These are phyloP conservation scores for Drosophila picticornis DNA, from an alignment of 2,888 invertebrate genomes.

Conservation along the genomic window DNA sequence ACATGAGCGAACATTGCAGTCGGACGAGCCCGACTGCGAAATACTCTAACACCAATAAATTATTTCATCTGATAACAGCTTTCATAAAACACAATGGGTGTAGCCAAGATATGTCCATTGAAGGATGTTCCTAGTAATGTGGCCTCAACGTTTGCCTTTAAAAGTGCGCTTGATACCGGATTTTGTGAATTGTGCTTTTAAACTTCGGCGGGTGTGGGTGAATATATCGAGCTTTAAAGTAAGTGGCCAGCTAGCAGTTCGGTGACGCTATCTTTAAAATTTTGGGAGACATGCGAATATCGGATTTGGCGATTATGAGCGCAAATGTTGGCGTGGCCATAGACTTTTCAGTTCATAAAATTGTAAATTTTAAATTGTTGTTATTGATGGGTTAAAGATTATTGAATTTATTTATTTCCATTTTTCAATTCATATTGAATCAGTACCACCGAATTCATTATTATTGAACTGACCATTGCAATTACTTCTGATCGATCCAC, in stretches of 20 bases:
- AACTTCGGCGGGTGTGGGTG: too few species aligned
- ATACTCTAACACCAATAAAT: too few species aligned
- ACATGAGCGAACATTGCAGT: background rate
- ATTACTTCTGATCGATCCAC: constrained; percentile 38
- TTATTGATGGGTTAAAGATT: too few species aligned
- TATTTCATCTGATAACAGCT: background rate
- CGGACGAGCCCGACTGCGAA: background rate
- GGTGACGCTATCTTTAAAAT: background rate
- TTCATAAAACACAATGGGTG: too few species aligned
- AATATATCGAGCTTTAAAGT: too few species aligned
- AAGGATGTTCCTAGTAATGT: background rate
- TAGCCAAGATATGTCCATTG: too few species aligned
- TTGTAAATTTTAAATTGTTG: background rate
- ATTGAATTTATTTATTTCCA: background rate
- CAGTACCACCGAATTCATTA: constrained; percentile 53
- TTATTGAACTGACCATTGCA: constrained; percentile 52
- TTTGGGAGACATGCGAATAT: background rate
- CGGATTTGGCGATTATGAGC: background rate
- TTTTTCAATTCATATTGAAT: constrained; percentile 44
- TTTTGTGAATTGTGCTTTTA: too few species aligned
- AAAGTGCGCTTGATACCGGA: too few species aligned
- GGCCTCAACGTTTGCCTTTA: background rate
- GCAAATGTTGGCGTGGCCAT: background rate
- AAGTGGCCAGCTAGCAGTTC: background rate
- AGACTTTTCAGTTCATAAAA: background rate